A percentile compares a stretch with the other conserved stretches of the same genome.
phyloP scores from a whole-genome alignment of 1,140 invertebrate genomes.

The Argopecten irradians region DNA sequence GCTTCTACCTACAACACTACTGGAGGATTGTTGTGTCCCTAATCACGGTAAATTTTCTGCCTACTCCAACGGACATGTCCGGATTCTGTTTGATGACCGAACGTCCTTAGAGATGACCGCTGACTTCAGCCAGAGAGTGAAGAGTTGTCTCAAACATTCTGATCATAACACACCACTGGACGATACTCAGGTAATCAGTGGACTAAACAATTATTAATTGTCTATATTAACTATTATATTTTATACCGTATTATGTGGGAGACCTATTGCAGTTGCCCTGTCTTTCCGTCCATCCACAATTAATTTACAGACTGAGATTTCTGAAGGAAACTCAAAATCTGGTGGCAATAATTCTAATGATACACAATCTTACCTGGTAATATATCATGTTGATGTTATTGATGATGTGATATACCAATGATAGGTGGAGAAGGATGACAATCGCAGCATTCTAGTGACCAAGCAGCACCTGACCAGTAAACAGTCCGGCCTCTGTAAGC shows the following conservation, averaged over 20 bases:
- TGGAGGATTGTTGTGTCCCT: slow-evolving; percentile 63
- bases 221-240: too few relatives aligned
- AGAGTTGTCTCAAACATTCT: slow-evolving; percentile 56
- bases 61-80: slow-evolving; percentile 64
- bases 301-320: too few relatives aligned
- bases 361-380: too few relatives aligned
- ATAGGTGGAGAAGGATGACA: background rate
- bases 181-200: background rate
- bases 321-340: too few relatives aligned
- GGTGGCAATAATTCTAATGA: too few relatives aligned
- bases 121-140: slow-evolving; percentile 59
- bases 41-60: slow-evolving; percentile 63
- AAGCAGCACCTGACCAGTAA: background rate
- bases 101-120: slow-evolving; percentile 63
- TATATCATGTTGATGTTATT: too few relatives aligned
- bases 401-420: too few relatives aligned
- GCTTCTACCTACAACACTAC: slow-evolving; percentile 54
- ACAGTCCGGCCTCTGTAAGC: slow-evolving; percentile 54
- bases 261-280: too few relatives aligned
- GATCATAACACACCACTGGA: slow-evolving; percentile 24
- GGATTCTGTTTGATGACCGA: slow-evolving; percentile 68
- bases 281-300: too few relatives aligned
- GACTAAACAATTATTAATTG: too few relatives aligned
- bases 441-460: background rate
- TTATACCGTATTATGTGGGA: too few relatives aligned